phyloP scores from a whole-genome alignment of 2,113 vertebrate species.

The Solea senegalensis region DNA sequence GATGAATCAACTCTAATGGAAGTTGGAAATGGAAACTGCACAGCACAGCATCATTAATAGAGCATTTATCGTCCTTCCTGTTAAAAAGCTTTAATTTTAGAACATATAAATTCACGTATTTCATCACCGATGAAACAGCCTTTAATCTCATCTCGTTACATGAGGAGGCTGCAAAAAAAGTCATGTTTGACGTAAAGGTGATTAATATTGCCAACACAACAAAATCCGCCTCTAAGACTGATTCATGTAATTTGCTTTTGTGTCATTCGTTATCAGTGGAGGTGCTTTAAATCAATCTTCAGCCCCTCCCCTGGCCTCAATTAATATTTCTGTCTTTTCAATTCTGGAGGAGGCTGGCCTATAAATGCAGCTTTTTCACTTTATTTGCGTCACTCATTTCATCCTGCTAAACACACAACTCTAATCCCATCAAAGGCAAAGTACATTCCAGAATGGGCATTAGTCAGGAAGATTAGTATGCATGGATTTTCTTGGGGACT shows the following conservation, averaged over 20 bases:
- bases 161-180: conserved; percentile 40
- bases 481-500: conserved; percentile 59
- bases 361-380: conserved; percentile 68
- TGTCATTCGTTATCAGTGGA: conserved; percentile 54
- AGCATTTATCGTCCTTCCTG: conserved; percentile 20
- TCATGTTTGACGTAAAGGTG: conserved; percentile 57
- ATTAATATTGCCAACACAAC: conserved; percentile 63
- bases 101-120: conserved; percentile 56
- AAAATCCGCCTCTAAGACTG: conserved; percentile 38
- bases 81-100: conserved; percentile 45
- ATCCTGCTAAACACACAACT: conserved; percentile 69
- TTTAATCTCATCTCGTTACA: conserved; percentile 59
- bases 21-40: conserved; percentile 42
- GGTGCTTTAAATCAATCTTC: conserved; percentile 53
- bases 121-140: conserved; percentile 57
- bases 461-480: conserved; percentile 70
- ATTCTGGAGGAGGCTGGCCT: conserved; percentile 44
- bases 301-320: conserved; percentile 35
- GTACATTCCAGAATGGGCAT: conserved; percentile 68
- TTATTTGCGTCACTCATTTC: conserved; percentile 61
- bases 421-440: conserved; percentile 72
- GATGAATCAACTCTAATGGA: conserved; percentile 18
- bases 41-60: conserved; percentile 35
- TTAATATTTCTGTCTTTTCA: conserved; percentile 65
- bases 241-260: conserved; percentile 55